A percentile compares a stretch with the other conserved stretches of the same genome.
Conservation (phyloP, 2,888 invertebrate genomes). For the Lasioglossum morio region DNA sequence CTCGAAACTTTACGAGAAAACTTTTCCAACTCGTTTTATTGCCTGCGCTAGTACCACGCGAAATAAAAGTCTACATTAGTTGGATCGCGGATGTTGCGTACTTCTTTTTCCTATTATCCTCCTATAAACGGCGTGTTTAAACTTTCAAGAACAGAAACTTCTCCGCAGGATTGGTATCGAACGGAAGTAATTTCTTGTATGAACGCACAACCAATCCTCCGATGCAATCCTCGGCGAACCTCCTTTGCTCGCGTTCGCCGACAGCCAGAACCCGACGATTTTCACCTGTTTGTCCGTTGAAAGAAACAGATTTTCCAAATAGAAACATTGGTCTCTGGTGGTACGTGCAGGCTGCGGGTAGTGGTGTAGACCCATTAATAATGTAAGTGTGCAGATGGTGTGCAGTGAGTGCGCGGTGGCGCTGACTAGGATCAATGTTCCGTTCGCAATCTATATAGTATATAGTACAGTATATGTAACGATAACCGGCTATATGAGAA, state of each 20-base stretch:
- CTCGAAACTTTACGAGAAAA: constrained; percentile 38
- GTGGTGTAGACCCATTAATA: constrained; percentile 80
- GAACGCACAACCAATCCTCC: background rate
- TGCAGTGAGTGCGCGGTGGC: constrained; percentile 76
- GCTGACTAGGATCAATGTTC: constrained; percentile 81
- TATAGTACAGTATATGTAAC: constrained; percentile 63
- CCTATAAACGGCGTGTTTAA: constrained; percentile 21
- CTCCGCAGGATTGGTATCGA: background rate
- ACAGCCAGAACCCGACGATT: background rate
- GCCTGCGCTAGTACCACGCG: background rate
- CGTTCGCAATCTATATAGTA: constrained; percentile 72
- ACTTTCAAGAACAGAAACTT: constrained; percentile 20
- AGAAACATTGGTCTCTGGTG: constrained; percentile 62
- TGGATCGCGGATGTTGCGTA: background rate
- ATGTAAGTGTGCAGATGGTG: constrained; percentile 80
- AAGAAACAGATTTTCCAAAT: constrained; percentile 66
- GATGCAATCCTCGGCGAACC: background rate
- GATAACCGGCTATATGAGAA: constrained; percentile 60
- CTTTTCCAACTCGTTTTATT: constrained; percentile 32
- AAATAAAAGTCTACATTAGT: constrained; percentile 23
- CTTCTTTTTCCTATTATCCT: constrained; percentile 23
- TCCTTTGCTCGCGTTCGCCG: background rate
- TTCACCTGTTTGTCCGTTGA: constrained; percentile 31
- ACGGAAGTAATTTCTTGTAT: constrained; percentile 16
- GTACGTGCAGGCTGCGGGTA: constrained; percentile 59